Conservation (phyloP, 1,140 invertebrate genomes). For the Drosophila bipectinata region DNA sequence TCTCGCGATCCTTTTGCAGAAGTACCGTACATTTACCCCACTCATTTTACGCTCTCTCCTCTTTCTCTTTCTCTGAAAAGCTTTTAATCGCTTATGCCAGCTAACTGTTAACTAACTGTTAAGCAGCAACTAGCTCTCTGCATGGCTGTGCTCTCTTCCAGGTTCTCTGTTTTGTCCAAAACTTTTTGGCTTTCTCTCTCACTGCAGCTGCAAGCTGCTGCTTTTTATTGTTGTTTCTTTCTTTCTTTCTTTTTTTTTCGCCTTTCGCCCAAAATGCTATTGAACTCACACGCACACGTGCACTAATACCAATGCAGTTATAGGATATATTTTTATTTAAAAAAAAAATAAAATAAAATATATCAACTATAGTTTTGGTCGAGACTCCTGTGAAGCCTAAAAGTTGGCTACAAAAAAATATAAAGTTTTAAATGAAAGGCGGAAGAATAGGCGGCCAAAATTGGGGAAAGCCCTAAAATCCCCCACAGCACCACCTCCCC, state of each 20-base stretch:
- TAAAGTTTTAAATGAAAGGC: neutral
- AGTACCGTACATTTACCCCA: neutral
- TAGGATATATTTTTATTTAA: neutral
- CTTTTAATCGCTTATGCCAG: conserved; percentile 7
- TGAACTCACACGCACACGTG: conserved; percentile 62
- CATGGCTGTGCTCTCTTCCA: no score
- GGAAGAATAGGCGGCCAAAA: conserved; percentile 2
- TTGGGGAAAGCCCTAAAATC: neutral
- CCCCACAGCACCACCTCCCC: neutral
- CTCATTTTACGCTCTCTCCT: no score
- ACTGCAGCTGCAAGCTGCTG: conserved; percentile 57
- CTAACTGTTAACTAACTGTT: conserved; percentile 20
- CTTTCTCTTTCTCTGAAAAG: conserved; percentile 12
- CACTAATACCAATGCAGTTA: neutral
- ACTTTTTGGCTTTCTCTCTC: conserved; percentile 3
- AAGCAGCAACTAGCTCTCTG: neutral
- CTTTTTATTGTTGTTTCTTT: conserved; percentile 62
- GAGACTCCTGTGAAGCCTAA: neutral
- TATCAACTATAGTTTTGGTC: neutral
- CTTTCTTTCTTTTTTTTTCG: conserved; percentile 65
- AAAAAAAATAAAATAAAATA: neutral
- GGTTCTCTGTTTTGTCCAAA: no score
- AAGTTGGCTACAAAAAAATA: neutral
- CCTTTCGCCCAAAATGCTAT: conserved; percentile 74
- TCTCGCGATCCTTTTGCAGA: conserved; percentile 16